phyloP scores from a whole-genome alignment of 2,888 invertebrate genomes.

The Apodemia hepburni region DNA sequence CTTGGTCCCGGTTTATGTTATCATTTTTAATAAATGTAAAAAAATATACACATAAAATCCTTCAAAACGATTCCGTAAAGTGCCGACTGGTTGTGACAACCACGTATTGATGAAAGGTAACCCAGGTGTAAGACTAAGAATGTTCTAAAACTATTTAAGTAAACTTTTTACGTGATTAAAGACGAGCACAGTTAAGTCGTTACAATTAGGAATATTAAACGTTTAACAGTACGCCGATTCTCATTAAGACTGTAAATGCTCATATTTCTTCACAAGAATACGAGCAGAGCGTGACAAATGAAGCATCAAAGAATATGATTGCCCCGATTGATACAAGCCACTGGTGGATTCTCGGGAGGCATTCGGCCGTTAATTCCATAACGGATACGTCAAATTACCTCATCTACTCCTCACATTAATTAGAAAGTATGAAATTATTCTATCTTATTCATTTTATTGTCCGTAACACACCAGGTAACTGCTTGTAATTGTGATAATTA shows the following conservation, averaged over 20 bases:
- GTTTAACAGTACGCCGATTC: slow-evolving; percentile 4
- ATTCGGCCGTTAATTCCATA: slow-evolving; percentile 16
- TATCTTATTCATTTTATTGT: slow-evolving; percentile 11
- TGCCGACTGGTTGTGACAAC: too few relatives aligned
- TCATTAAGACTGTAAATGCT: slow-evolving; percentile 6
- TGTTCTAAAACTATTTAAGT: too few relatives aligned
- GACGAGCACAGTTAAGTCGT: neutral
- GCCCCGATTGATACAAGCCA: slow-evolving; percentile 30
- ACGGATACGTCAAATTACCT: slow-evolving; percentile 17
- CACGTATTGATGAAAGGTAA: too few relatives aligned
- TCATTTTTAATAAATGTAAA: too few relatives aligned
- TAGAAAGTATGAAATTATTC: slow-evolving; percentile 16
- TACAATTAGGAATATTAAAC: slow-evolving; percentile 15
- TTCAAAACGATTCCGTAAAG: too few relatives aligned
- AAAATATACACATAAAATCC: too few relatives aligned
- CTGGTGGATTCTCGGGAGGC: slow-evolving; percentile 17
- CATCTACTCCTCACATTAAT: slow-evolving; percentile 14
- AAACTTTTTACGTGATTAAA: neutral
- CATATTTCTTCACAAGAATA: slow-evolving; percentile 3
- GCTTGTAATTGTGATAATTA: slow-evolving; percentile 15
- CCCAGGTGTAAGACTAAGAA: too few relatives aligned
- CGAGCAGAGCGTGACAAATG: slow-evolving; percentile 26
- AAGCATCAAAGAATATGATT: slow-evolving; percentile 32
- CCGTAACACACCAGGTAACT: slow-evolving; percentile 14
- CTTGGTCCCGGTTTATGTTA: too few relatives aligned